phyloP scores from a whole-genome alignment of 1,140 invertebrate genomes.

The Conopomorpha cramerella region DNA sequence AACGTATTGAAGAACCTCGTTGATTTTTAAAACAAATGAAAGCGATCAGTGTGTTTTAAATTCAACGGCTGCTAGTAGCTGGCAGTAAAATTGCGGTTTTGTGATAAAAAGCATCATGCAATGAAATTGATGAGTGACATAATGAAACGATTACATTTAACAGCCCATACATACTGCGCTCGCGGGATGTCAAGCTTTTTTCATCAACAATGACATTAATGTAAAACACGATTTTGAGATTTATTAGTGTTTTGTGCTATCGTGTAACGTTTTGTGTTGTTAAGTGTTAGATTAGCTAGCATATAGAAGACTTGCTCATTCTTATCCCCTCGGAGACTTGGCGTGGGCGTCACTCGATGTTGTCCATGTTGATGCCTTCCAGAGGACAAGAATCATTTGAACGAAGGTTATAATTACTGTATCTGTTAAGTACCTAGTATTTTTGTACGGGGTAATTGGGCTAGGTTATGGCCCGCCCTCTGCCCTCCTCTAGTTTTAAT shows the following conservation, averaged over 20 bases:
- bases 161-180: too few species aligned
- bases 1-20: too few species aligned
- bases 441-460: constrained; percentile 18
- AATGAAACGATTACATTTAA: too few species aligned
- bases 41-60: background rate
- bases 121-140: constrained; percentile 49
- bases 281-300: too few species aligned
- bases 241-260: constrained; percentile 32
- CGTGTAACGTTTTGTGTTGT: constrained; percentile 49
- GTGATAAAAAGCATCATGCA: constrained; percentile 45
- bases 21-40: too few species aligned
- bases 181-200: too few species aligned
- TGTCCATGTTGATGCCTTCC: background rate
- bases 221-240: constrained; percentile 41
- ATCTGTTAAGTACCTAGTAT: constrained; percentile 27
- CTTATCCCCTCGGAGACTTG: too few species aligned
- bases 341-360: too few species aligned
- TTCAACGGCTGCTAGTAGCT: constrained; percentile 38
- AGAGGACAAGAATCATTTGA: constrained; percentile 11
- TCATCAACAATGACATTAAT: constrained; percentile 35
- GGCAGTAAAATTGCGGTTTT: constrained; percentile 54
- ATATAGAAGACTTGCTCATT: too few species aligned
- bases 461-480: constrained; percentile 7
- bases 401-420: constrained; percentile 22
- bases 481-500: constrained; percentile 15